phyloP scores from a whole-genome alignment of 2,888 invertebrate species.

The Lepidocyrtoides sp. region DNA sequence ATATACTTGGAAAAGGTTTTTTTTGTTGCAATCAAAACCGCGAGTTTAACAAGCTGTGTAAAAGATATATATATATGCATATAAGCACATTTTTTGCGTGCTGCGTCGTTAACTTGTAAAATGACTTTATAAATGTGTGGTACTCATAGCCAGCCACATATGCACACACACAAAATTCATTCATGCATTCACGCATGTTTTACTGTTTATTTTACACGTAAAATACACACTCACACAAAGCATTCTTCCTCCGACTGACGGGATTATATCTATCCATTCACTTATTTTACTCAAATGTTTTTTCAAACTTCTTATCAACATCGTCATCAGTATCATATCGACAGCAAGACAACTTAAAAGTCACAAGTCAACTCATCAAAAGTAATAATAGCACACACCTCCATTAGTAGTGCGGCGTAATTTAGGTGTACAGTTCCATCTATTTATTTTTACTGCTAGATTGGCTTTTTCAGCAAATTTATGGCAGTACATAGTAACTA shows the following conservation, averaged over 20 bases:
- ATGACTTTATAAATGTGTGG: constrained; percentile 2
- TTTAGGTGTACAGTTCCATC: not conserved
- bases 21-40: not conserved
- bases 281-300: constrained; percentile 6
- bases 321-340: not conserved
- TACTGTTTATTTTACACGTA: constrained; percentile 38
- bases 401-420: not conserved
- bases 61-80: not conserved
- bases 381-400: constrained; percentile 17
- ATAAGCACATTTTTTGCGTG: not conserved
- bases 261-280: constrained; percentile 33
- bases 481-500: not conserved
- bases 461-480: not conserved
- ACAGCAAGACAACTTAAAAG: not conserved
- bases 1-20: not conserved
- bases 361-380: constrained; percentile 12
- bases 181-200: constrained; percentile 66
- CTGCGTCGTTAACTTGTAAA: constrained; percentile 54
- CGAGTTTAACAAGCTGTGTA: constrained; percentile 49
- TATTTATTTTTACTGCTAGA: no score
- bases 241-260: not conserved
- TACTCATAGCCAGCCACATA: not conserved
- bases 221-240: not conserved
- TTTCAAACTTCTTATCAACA: not conserved
- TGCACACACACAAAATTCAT: constrained; percentile 11